Percentiles rank a stretch among this genome's conserved stretches.
Evolutionary conservation across 2,888 invertebrate genomes (phyloP).

Genomic region (Clunio marinus): DNA sequence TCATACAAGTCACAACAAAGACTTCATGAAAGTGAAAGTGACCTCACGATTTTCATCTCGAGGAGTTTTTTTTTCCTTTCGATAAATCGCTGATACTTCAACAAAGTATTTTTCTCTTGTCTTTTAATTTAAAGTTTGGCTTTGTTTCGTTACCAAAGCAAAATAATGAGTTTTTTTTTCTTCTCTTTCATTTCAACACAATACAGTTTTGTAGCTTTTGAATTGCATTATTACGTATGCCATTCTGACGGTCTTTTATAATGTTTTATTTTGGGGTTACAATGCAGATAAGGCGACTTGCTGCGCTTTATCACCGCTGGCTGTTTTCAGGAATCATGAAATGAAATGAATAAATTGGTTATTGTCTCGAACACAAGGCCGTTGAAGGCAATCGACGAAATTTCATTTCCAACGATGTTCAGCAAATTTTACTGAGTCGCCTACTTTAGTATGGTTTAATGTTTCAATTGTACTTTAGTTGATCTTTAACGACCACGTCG

Average conservation of each 20-base stretch:
- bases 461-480: slow-evolving; percentile 4
- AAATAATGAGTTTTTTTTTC: slow-evolving; percentile 17
- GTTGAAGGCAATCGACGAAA: neutral
- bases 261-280: neutral
- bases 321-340: neutral
- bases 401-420: neutral
- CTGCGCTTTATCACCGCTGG: slow-evolving; percentile 10
- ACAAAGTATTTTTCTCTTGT: no score
- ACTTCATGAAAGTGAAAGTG: slow-evolving; percentile 35
- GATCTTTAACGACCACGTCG: neutral
- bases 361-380: slow-evolving; percentile 20
- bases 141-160: neutral
- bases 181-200: neutral
- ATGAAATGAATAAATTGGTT: neutral
- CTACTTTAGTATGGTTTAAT: neutral
- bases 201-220: neutral
- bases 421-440: neutral
- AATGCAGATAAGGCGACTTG: neutral
- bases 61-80: neutral
- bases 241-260: neutral
- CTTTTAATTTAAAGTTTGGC: neutral
- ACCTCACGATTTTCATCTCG: slow-evolving; percentile 26
- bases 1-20: neutral
- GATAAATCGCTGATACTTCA: no score
- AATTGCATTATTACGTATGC: slow-evolving; percentile 8